A percentile compares a stretch with the other conserved stretches of the same genome.
phyloP scores from a whole-genome alignment of 1,140 invertebrate species.

The Rhopalosiphum padi region DNA sequence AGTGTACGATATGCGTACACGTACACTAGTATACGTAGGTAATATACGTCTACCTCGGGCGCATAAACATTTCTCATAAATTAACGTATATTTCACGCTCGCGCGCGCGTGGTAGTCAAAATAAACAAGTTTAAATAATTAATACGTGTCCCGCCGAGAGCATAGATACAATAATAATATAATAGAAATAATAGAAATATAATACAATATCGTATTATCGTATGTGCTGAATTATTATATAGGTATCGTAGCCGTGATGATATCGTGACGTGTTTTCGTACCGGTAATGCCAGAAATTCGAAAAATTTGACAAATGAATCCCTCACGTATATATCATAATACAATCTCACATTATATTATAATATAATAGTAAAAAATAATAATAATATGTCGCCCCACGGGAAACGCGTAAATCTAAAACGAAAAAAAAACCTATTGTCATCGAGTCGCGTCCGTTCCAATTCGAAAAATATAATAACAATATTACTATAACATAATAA shows the following conservation, averaged over 20 bases:
- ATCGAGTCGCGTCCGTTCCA: background rate
- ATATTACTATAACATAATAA: background rate
- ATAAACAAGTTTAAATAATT: slow-evolving; percentile 10
- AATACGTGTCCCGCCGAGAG: background rate
- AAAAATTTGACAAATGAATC: background rate
- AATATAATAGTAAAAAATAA: background rate
- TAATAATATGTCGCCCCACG: background rate
- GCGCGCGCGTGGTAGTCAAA: background rate
- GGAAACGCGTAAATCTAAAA: slow-evolving; percentile 24
- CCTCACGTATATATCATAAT: background rate
- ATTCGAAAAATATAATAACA: background rate
- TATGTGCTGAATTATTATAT: background rate
- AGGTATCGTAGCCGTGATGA: background rate
- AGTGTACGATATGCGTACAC: background rate
- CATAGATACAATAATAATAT: background rate
- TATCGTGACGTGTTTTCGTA: background rate
- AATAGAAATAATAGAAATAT: background rate
- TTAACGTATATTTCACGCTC: background rate
- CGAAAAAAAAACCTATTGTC: background rate
- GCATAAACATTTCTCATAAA: slow-evolving; percentile 14
- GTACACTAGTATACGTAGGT: background rate
- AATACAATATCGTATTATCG: background rate
- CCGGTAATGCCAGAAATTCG: background rate
- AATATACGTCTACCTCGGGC: background rate
- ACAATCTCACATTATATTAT: background rate